A percentile compares a stretch with the other conserved stretches of the same genome.
Conservation (phyloP, 2,797 vertebrate genomes). For the Triplophysa yarkandensis region DNA sequence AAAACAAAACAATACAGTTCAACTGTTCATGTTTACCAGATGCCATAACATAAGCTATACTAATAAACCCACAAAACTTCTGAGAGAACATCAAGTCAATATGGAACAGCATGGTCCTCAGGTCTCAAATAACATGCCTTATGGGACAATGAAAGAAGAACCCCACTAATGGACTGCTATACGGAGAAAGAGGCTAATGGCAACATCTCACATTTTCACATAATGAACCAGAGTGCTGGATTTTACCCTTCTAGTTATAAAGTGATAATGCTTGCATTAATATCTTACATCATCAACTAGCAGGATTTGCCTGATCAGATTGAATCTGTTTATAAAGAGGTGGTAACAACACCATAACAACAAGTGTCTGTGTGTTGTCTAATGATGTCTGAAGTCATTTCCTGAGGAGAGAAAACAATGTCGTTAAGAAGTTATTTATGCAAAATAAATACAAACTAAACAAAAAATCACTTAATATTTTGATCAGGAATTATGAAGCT, state of each 20-base stretch:
- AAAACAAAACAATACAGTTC: not conserved
- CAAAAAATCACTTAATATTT: not conserved
- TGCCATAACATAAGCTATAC: not conserved
- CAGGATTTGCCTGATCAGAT: constrained; percentile 14
- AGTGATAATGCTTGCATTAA: constrained; percentile 1
- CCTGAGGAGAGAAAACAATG: not conserved
- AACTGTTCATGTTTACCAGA: not conserved
- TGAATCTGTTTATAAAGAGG: not conserved
- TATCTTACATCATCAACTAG: constrained; percentile 18
- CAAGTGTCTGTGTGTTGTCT: not conserved
- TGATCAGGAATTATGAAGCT: no score
- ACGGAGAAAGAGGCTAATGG: constrained; percentile 22
- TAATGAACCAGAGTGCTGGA: constrained; percentile 21
- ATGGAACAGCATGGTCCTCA: constrained; percentile 47
- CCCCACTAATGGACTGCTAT: constrained; percentile 39
- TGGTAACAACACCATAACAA: constrained; percentile 4
- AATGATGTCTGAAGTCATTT: not conserved
- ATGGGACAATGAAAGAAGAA: constrained; percentile 28
- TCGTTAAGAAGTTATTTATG: not conserved
- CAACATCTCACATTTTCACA: constrained; percentile 26
- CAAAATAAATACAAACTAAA: not conserved
- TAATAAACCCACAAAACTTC: not conserved
- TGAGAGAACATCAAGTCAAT: constrained; percentile 14
- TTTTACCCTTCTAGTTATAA: constrained; percentile 12
- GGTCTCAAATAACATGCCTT: constrained; percentile 52